Evolutionary conservation across 2,113 vertebrate genomes (phyloP), one percentile per base, ranked within the genome.

Genomic region (Suricata suricatta): DNA sequence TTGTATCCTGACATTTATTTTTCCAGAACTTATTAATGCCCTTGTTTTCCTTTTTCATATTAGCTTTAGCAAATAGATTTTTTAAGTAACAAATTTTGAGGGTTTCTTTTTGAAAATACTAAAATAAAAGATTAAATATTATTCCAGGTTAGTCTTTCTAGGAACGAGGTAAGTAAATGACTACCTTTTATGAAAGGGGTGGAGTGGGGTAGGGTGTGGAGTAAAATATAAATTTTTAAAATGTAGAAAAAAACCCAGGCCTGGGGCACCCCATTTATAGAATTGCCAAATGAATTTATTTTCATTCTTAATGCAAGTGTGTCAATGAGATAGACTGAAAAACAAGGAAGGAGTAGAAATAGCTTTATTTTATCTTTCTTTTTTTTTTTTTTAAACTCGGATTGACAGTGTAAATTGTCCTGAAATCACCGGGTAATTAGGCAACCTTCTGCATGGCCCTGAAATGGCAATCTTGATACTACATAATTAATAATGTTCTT

Each of bases 401-500:
- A 93, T 57, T 96, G 95, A 95, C 92, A 95, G 64, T 76, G 15
- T 44, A 97, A 98, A 97, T 96, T 95, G 72, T 94, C 52, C 87
- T 95, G 92, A 95, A 97, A 96, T 96, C 86, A 94, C 72, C 80
- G 68, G 79, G 72, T 96, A 96, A 96, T 98, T 96, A 98, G 57
- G 31, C 33, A 93, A 88, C 77, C 54, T 97, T 96, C 31, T 95
- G 68, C 68, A 54, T 87, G 87, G 82, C 82, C 63, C 86, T 83
- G 74, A 93, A 93, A 84, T 1, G 2, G 69, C 50, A 80, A 41
- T 85, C 92, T 95, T 89, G 92, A 95, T 93, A 74, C 60, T 95
- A 66, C 96, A 97, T 97, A 95, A 98, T 60, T 98, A 97, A 98
- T 98, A 98, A 97, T 96, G 94, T 95, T 98, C 47, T 96, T 35